Percentiles rank a stretch among this genome's conserved stretches.
Conservation (phyloP, 2,113 vertebrate genomes). For the Eretmochelys imbricata region DNA sequence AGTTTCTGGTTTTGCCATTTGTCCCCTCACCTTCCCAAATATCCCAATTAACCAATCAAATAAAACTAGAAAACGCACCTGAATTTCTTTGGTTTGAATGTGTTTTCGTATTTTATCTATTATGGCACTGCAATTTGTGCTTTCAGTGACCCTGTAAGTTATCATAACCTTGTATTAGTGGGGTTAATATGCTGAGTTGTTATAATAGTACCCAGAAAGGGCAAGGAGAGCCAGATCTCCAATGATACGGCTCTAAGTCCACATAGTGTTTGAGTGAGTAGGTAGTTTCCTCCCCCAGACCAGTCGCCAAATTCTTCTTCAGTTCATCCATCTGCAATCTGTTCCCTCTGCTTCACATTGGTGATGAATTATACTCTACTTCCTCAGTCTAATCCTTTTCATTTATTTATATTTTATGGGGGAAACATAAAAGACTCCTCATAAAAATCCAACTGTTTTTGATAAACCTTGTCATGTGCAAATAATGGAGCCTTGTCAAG, state of each 20-base stretch:
- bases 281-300: conserved; percentile 49
- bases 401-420: conserved; percentile 87
- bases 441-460: conserved; percentile 87
- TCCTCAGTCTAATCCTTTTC: conserved; percentile 86
- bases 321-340: conserved; percentile 79
- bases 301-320: conserved; percentile 56
- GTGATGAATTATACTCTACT: conserved; percentile 83
- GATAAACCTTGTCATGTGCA: conserved; percentile 88
- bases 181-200: background rate
- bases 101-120: background rate
- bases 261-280: background rate
- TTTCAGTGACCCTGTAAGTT: background rate
- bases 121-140: background rate
- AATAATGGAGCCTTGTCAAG: conserved; percentile 84
- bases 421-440: conserved; percentile 85
- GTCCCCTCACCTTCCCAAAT: background rate
- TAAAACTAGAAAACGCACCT: background rate
- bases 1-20: background rate
- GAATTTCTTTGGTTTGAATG: background rate
- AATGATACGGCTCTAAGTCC: conserved; percentile 24
- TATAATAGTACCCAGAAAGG: background rate
- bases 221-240: background rate
- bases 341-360: conserved; percentile 77
- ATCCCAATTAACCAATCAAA: background rate
- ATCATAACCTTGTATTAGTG: background rate